Evolutionary conservation across 2,888 invertebrate species (phyloP).

Genomic region (Alcis repandata): DNA sequence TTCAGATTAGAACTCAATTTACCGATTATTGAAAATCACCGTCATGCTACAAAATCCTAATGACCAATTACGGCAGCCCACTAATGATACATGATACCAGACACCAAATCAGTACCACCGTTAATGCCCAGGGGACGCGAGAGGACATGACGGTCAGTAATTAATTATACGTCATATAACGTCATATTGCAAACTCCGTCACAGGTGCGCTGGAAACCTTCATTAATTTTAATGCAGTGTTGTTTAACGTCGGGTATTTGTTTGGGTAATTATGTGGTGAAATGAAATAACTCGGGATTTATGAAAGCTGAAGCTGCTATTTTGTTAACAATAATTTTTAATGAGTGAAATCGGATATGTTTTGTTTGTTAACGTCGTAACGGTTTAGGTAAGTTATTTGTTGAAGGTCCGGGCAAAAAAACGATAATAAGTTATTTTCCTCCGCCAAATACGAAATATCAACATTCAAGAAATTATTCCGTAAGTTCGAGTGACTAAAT

Average conservation of each 20-base stretch:
- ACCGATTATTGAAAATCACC: slow-evolving; percentile 6
- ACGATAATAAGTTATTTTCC: too few species aligned
- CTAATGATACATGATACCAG: slow-evolving; percentile 30
- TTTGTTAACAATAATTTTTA: background rate
- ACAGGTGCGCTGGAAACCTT: slow-evolving; percentile 70
- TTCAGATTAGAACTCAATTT: background rate
- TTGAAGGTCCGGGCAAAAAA: too few species aligned
- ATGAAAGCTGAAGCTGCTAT: slow-evolving; percentile 1
- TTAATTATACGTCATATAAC: slow-evolving; percentile 79
- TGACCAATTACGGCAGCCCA: slow-evolving; percentile 21
- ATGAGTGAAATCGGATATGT: too few species aligned
- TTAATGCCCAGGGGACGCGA: slow-evolving; percentile 47
- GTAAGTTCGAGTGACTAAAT: too few species aligned
- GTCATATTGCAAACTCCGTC: slow-evolving; percentile 66
- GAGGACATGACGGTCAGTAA: slow-evolving; percentile 59
- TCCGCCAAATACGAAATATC: too few species aligned
- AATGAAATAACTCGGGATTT: slow-evolving; percentile 26
- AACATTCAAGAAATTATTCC: too few species aligned
- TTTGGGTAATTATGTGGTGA: slow-evolving; percentile 43
- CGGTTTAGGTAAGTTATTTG: too few species aligned
- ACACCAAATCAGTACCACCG: slow-evolving; percentile 67
- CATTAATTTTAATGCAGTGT: slow-evolving; percentile 50
- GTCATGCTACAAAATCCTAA: slow-evolving; percentile 12
- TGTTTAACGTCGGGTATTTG: slow-evolving; percentile 32
- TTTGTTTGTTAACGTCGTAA: background rate